Percentiles rank a stretch among this genome's conserved stretches.
Conservation (phyloP, 1,140 invertebrate species). For the Drosophila baimaii region DNA sequence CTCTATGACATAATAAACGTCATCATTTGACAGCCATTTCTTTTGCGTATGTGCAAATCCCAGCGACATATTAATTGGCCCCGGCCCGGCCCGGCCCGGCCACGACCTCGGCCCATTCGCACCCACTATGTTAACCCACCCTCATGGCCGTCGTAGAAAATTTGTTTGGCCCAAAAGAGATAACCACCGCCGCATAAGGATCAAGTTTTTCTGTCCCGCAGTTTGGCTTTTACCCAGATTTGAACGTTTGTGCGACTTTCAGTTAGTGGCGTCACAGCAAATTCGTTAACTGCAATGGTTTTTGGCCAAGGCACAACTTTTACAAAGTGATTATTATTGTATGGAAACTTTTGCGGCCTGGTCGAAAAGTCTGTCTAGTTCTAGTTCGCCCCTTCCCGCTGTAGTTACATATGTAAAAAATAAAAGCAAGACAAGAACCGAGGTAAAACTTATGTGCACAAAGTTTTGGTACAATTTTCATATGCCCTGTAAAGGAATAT, state of each 20-base stretch:
- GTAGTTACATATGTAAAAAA: constrained; percentile 59
- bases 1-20: constrained; percentile 69
- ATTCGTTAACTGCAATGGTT: constrained; percentile 75
- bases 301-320: constrained; percentile 70
- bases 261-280: constrained; percentile 61
- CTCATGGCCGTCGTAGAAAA: neutral
- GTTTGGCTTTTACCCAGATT: constrained; percentile 48
- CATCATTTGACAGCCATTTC: constrained; percentile 58
- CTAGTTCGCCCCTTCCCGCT: constrained; percentile 8
- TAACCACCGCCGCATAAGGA: constrained; percentile 36
- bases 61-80: constrained; percentile 60
- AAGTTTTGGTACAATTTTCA: constrained; percentile 64
- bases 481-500: constrained; percentile 57
- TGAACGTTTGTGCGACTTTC: constrained; percentile 47
- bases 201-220: constrained; percentile 47
- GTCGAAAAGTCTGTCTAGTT: constrained; percentile 43
- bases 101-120: too few species aligned
- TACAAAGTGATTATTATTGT: constrained; percentile 81
- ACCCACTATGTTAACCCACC: constrained; percentile 3
- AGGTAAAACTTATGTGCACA: constrained; percentile 64
- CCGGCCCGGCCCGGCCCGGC: neutral
- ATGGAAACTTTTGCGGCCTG: constrained; percentile 69
- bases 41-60: constrained; percentile 40
- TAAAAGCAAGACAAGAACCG: constrained; percentile 36
- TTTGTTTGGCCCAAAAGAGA: constrained; percentile 26